Conservation (phyloP, 2,113 vertebrate species). For the Loxodonta africana region DNA sequence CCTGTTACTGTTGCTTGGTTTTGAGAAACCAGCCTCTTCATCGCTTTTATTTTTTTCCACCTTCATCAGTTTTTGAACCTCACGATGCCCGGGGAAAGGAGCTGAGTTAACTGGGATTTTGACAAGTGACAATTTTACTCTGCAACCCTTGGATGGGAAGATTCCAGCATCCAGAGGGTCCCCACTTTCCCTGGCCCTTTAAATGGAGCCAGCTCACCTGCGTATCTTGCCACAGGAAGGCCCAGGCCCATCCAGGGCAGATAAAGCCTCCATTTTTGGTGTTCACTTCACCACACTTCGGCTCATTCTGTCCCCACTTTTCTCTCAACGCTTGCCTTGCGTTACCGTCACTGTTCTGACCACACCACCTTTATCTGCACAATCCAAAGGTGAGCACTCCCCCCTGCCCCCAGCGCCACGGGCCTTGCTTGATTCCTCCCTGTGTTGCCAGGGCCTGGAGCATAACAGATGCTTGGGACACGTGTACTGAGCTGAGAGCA, state of each 20-base stretch:
- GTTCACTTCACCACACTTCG: too few species aligned
- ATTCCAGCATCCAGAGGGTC: slow-evolving; percentile 50
- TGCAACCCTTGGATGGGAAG: not conserved
- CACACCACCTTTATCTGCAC: too few species aligned
- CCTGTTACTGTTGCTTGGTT: not conserved
- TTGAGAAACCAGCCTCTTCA: not conserved
- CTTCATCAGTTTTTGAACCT: not conserved
- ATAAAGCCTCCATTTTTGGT: too few species aligned
- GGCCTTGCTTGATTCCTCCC: not conserved
- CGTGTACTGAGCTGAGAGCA: not conserved
- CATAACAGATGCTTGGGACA: too few species aligned
- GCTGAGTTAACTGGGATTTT: slow-evolving; percentile 67
- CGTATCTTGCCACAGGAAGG: not conserved
- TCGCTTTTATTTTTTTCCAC: not conserved
- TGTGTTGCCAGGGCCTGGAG: too few species aligned
- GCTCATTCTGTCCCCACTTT: too few species aligned
- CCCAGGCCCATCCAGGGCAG: not conserved
- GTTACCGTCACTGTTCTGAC: too few species aligned
- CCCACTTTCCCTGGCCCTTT: not conserved
- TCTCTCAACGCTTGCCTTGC: too few species aligned
- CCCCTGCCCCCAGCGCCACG: too few species aligned
- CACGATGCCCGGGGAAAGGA: not conserved
- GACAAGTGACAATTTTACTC: slow-evolving; percentile 69
- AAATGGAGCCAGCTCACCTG: not conserved
- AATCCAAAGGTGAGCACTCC: too few species aligned